Evolutionary conservation across 1,140 invertebrate species (phyloP).

Genomic region (Bombus superbus): DNA sequence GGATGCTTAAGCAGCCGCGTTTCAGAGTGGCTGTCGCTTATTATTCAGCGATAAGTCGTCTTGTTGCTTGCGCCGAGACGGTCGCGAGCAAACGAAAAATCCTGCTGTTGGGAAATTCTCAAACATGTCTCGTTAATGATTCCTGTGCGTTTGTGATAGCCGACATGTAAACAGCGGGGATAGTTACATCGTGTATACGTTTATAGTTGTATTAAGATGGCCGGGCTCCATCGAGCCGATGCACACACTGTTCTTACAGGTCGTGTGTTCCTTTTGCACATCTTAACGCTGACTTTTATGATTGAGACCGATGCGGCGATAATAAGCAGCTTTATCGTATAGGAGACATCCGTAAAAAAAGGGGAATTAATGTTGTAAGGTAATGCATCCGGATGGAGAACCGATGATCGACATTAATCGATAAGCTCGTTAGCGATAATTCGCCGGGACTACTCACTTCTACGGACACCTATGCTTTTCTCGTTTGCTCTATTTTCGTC

Average conservation of each 20-base stretch:
- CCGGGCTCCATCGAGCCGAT: too few species aligned
- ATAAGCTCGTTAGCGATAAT: slow-evolving; percentile 24
- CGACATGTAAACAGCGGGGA: slow-evolving; percentile 24
- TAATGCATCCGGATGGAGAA: slow-evolving; percentile 15
- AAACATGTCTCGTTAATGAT: slow-evolving; percentile 32
- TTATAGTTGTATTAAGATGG: slow-evolving; percentile 33
- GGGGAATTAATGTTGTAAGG: slow-evolving; percentile 18
- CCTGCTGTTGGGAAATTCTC: slow-evolving; percentile 8
- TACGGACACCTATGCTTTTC: not conserved
- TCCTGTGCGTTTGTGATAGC: not conserved
- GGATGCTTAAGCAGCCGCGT: not conserved
- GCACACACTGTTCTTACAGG: slow-evolving; percentile 8
- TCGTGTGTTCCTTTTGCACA: not conserved
- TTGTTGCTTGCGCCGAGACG: not conserved
- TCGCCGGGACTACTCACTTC: not conserved
- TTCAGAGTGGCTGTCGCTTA: not conserved
- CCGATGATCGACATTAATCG: slow-evolving; percentile 36
- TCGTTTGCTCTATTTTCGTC: not conserved
- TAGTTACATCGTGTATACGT: slow-evolving; percentile 13
- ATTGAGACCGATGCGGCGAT: slow-evolving; percentile 39
- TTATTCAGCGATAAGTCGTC: slow-evolving; percentile 39
- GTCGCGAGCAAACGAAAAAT: not conserved
- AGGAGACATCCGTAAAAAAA: slow-evolving; percentile 8
- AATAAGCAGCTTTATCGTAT: slow-evolving; percentile 39
- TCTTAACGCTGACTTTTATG: slow-evolving; percentile 37